Evolutionary conservation across 1,140 invertebrate genomes (phyloP).

Genomic region (Sipha flava): DNA sequence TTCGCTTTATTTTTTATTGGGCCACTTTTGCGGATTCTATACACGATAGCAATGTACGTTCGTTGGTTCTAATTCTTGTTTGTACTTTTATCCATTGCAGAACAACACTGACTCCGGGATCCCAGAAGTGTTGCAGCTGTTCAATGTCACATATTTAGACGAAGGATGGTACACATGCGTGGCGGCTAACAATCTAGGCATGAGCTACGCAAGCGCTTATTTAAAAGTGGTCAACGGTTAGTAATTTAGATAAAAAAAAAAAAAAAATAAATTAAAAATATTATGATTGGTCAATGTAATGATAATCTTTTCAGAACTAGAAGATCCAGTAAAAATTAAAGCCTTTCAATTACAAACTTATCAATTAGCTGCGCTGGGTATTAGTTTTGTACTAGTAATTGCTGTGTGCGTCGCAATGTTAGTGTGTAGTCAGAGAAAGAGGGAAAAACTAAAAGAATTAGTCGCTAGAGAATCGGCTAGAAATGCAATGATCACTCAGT

Average conservation of each 20-base stretch:
- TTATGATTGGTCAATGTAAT: not conserved
- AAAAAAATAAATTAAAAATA: not conserved
- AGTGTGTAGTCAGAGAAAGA: constrained; percentile 20
- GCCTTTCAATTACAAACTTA: constrained; percentile 8
- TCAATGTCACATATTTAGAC: constrained; percentile 75
- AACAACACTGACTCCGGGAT: constrained; percentile 42
- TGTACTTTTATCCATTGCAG: not conserved
- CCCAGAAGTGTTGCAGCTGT: constrained; percentile 62
- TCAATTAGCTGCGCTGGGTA: not conserved
- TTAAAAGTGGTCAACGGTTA: constrained; percentile 72
- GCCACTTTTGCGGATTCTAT: not conserved
- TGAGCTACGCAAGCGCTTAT: constrained; percentile 68
- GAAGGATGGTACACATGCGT: constrained; percentile 91
- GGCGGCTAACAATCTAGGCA: constrained; percentile 72
- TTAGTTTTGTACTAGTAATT: constrained; percentile 10
- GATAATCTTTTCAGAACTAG: not conserved
- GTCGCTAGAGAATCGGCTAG: constrained; percentile 65
- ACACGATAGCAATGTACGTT: not conserved
- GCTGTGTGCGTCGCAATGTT: not conserved
- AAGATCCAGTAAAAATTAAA: constrained; percentile 9
- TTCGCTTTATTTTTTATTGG: not conserved
- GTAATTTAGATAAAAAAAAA: constrained; percentile 39
- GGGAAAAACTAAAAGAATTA: constrained; percentile 66
- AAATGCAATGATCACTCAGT: constrained; percentile 67
- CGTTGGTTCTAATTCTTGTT: not conserved